Evolutionary conservation across 2,113 vertebrate genomes (phyloP).

Genomic region (Nanorana parkeri): DNA sequence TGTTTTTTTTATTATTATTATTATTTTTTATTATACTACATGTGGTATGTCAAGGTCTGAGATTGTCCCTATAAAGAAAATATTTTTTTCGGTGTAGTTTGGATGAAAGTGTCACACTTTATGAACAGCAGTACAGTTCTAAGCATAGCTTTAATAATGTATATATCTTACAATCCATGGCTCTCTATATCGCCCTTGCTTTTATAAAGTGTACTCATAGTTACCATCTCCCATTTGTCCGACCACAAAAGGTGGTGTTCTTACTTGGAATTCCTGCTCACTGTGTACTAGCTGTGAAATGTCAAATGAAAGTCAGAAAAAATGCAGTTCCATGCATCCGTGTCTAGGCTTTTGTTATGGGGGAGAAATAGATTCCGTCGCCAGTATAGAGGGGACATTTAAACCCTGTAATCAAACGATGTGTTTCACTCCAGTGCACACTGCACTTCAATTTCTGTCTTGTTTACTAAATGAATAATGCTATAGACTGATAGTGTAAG

Average conservation of each 20-base stretch:
- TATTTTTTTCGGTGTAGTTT: too few species aligned
- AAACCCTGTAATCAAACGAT: conserved; percentile 37
- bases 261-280: background rate
- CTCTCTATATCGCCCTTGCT: too few species aligned
- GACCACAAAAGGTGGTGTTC: background rate
- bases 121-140: background rate
- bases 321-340: background rate
- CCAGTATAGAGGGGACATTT: conserved; percentile 6
- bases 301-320: conserved; percentile 23
- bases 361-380: conserved; percentile 21
- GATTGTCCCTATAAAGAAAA: background rate
- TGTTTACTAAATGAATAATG: conserved; percentile 45
- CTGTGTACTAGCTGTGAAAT: background rate
- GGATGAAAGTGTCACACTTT: background rate
- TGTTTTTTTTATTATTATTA: too few species aligned
- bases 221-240: too few species aligned
- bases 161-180: background rate
- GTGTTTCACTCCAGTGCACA: conserved; percentile 28
- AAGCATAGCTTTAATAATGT: background rate
- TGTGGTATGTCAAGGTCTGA: too few species aligned
- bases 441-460: conserved; percentile 18
- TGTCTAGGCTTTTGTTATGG: conserved; percentile 44
- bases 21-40: too few species aligned
- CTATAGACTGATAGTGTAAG: conserved; percentile 1
- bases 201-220: background rate